phyloP scores from a whole-genome alignment of 1,140 invertebrate species.

The Hypothenemus hampei region DNA sequence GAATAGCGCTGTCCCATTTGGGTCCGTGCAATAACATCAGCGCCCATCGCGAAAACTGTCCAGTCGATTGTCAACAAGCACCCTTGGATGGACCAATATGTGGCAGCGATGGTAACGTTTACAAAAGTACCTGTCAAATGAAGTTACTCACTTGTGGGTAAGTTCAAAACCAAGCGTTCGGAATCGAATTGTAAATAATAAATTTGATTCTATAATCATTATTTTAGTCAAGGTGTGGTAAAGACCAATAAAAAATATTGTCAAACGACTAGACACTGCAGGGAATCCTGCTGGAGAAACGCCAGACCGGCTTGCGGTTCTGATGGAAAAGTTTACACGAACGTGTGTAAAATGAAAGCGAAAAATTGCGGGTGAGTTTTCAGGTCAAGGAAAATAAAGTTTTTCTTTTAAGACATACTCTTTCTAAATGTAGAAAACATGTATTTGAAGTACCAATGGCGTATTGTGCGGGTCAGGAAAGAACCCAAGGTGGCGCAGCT shows the following conservation, averaged over 20 bases:
- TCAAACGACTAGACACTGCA: conserved; percentile 84
- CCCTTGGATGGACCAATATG: conserved; percentile 85
- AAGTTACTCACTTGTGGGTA: conserved; percentile 84
- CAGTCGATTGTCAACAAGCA: conserved; percentile 75
- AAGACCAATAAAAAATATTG: conserved; percentile 82
- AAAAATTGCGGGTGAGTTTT: conserved; percentile 81
- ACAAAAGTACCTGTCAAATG: conserved; percentile 91
- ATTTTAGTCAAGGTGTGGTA: conserved; percentile 68
- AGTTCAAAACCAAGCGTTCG: conserved; percentile 29
- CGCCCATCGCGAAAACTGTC: conserved; percentile 81
- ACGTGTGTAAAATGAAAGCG: conserved; percentile 87
- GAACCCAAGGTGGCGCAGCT: conserved; percentile 52
- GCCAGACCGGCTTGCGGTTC: conserved; percentile 87
- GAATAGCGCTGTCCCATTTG: conserved; percentile 66
- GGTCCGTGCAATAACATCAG: conserved; percentile 85
- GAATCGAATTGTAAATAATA: neutral
- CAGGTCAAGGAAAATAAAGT: neutral
- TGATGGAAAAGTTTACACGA: conserved; percentile 85
- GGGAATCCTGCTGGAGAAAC: conserved; percentile 84
- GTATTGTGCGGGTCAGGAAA: conserved; percentile 76
- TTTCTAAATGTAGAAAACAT: conserved; percentile 62
- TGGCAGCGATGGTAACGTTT: conserved; percentile 87
- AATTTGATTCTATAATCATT: neutral
- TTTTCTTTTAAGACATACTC: neutral
- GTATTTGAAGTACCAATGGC: conserved; percentile 88